Conservation (phyloP, 53 echinoderm and acorn worm species). For the Crossaster papposus region DNA sequence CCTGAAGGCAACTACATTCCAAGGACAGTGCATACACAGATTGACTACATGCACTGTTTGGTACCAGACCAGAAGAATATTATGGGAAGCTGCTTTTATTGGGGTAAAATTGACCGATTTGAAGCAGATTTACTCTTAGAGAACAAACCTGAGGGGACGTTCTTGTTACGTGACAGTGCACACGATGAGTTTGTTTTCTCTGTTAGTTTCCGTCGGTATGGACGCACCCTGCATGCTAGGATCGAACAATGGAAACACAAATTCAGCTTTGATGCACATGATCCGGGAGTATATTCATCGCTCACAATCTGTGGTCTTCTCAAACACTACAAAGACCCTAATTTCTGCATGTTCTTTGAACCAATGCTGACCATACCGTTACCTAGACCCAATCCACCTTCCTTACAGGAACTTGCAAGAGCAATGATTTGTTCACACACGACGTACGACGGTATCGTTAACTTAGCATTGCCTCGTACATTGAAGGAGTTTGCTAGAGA, state of each 20-base stretch:
- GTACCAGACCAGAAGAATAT: conserved; percentile 91
- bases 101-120: conserved; percentile 95
- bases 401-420: conserved; percentile 78
- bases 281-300: conserved; percentile 89
- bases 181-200: conserved; percentile 98
- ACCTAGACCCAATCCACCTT: conserved; percentile 76
- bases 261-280: conserved; percentile 97
- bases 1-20: conserved; percentile 84
- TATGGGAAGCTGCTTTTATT: conserved; percentile 79
- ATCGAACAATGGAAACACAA: conserved; percentile 98
- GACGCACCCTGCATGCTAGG: conserved; percentile 93
- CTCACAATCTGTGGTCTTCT: conserved; percentile 88
- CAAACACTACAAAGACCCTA: conserved; percentile 93
- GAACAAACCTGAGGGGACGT: conserved; percentile 91
- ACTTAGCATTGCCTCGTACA: conserved; percentile 72
- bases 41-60: conserved; percentile 97
- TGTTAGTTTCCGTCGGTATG: conserved; percentile 93
- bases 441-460: conserved; percentile 75
- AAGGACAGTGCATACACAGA: conserved; percentile 90
- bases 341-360: conserved; percentile 98
- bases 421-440: conserved; percentile 77
- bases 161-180: conserved; percentile 87
- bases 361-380: conserved; percentile 93
- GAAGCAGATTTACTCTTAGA: conserved; percentile 86
- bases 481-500: conserved; percentile 85